A percentile compares a stretch with the other conserved stretches of the same genome.
Evolutionary conservation across 2,113 vertebrate species (phyloP).

Genomic region (Psittacara wagleri): DNA sequence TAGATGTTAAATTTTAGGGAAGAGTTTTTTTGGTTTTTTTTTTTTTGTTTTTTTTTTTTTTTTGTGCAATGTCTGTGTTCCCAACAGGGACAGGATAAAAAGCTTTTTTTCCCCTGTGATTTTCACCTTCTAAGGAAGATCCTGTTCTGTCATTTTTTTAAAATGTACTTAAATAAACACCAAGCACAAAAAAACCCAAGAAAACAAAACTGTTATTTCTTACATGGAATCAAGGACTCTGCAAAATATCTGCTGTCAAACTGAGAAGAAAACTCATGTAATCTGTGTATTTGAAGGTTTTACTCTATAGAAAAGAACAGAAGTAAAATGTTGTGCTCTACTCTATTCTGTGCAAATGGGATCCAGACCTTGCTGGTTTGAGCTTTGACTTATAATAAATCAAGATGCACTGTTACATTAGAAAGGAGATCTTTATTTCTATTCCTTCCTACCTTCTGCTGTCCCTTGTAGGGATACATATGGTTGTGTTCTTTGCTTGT

Average conservation of each 20-base stretch:
- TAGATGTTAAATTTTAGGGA: background rate
- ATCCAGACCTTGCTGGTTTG: background rate
- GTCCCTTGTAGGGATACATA: background rate
- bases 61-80: background rate
- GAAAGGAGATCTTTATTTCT: background rate
- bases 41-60: background rate
- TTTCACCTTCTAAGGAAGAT: background rate
- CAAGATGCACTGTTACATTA: background rate
- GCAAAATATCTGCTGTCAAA: background rate
- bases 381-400: background rate
- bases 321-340: background rate
- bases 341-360: background rate
- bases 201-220: background rate
- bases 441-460: background rate
- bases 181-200: background rate
- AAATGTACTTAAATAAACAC: rapidly evolving
- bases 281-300: background rate
- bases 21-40: background rate
- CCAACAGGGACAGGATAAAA: background rate
- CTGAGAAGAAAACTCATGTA: background rate
- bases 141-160: rapidly evolving
- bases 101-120: background rate
- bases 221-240: background rate
- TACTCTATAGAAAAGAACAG: background rate
- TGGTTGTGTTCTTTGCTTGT: background rate